Evolutionary conservation across 2,113 vertebrate genomes (phyloP).

Genomic region (Esox niger): DNA sequence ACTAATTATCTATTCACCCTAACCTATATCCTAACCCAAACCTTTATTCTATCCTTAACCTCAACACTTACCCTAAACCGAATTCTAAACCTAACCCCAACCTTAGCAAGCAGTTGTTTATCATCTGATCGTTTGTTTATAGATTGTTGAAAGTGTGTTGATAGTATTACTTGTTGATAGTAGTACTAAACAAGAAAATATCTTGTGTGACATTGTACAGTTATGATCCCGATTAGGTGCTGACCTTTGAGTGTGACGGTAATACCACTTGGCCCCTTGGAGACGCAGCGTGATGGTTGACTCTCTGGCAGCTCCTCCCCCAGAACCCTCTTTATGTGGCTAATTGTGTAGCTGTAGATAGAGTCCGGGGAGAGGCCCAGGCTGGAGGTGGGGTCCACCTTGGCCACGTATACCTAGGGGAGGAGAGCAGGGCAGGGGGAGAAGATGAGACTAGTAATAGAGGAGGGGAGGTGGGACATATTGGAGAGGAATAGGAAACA

Average conservation of each 20-base stretch:
- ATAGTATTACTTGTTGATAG: too few relatives aligned
- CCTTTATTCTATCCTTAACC: too few relatives aligned
- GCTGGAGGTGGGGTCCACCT: slow-evolving; percentile 90
- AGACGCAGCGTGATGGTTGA: slow-evolving; percentile 82
- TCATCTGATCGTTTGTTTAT: too few relatives aligned
- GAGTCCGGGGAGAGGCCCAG: slow-evolving; percentile 90
- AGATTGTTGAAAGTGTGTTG: too few relatives aligned
- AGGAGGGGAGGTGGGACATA: background rate
- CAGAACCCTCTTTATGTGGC: slow-evolving; percentile 86
- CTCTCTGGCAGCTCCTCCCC: slow-evolving; percentile 84
- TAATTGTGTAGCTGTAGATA: slow-evolving; percentile 89
- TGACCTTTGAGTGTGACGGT: slow-evolving; percentile 89
- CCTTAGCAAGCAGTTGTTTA: too few relatives aligned
- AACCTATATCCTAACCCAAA: too few relatives aligned
- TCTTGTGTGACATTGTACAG: too few relatives aligned
- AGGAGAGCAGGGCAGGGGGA: background rate
- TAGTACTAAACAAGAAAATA: too few relatives aligned
- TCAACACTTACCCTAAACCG: too few relatives aligned
- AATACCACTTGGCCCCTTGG: slow-evolving; percentile 74
- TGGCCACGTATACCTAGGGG: slow-evolving; percentile 85
- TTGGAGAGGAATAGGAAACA: too few relatives aligned
- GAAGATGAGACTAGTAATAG: background rate
- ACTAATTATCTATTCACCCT: too few relatives aligned
- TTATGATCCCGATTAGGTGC: slow-evolving; percentile 17
- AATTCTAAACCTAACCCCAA: too few relatives aligned